A percentile compares a stretch with the other conserved stretches of the same genome.
Conservation (phyloP, 2,888 invertebrate genomes). For the Drosophila mercatorum region DNA sequence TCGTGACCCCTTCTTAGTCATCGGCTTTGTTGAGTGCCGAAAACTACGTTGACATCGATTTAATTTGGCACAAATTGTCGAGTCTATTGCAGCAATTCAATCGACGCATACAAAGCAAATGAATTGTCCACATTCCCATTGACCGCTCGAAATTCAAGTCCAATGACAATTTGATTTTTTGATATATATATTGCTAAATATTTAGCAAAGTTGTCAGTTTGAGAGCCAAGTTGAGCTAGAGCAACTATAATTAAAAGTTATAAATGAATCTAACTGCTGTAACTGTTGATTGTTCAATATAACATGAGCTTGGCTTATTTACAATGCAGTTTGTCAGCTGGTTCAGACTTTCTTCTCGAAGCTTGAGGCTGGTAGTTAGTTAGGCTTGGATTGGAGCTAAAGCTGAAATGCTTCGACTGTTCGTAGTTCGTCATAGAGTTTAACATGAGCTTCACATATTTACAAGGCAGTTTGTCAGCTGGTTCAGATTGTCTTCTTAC, state of each 20-base stretch:
- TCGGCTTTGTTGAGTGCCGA: slow-evolving; percentile 38
- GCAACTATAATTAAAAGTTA: neutral
- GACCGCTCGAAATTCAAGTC: slow-evolving; percentile 12
- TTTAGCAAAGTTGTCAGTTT: slow-evolving; percentile 1
- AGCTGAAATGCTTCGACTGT: no score
- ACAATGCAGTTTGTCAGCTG: neutral
- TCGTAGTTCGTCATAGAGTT: neutral
- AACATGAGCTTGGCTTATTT: neutral
- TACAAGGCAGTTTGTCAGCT: neutral
- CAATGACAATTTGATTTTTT: slow-evolving; percentile 23
- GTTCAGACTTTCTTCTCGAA: neutral
- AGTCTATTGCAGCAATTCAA: slow-evolving; percentile 34
- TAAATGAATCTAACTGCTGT: neutral
- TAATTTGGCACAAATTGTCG: slow-evolving; percentile 46
- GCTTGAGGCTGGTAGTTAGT: no score
- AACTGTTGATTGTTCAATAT: neutral
- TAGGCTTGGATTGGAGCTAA: neutral
- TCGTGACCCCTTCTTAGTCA: slow-evolving; percentile 35
- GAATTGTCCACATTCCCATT: slow-evolving; percentile 35
- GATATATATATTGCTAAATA: neutral
- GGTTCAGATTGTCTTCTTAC: neutral
- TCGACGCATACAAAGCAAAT: slow-evolving; percentile 28
- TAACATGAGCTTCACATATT: neutral
- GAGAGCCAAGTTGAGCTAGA: neutral
- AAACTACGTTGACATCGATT: slow-evolving; percentile 60